Percentiles rank a stretch among this genome's conserved stretches.
Conservation (phyloP, 2,888 invertebrate genomes). For the Lamellibrachia satsuma region DNA sequence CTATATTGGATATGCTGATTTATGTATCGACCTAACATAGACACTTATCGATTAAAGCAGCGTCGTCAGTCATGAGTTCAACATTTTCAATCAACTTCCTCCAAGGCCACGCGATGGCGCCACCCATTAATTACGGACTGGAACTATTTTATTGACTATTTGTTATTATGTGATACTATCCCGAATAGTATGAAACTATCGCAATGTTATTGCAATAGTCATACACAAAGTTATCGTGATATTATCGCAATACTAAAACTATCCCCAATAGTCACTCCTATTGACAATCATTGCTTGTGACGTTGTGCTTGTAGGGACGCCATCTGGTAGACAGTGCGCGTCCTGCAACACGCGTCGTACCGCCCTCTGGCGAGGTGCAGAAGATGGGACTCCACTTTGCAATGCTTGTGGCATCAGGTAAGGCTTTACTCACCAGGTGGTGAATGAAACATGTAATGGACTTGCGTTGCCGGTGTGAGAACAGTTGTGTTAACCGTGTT, state of each 20-base stretch:
- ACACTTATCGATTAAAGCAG: no score
- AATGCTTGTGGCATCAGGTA: slow-evolving; percentile 66
- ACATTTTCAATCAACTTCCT: no score
- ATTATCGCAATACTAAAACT: not conserved
- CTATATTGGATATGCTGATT: no score
- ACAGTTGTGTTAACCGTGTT: no score
- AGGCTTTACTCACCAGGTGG: not conserved
- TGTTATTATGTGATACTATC: no score
- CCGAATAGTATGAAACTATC: no score
- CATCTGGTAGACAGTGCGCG: slow-evolving; percentile 56
- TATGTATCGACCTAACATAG: no score
- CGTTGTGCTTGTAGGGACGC: not conserved
- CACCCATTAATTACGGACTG: no score
- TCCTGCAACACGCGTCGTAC: slow-evolving; percentile 62
- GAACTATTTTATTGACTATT: no score
- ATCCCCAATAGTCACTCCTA: not conserved
- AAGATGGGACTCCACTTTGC: slow-evolving; percentile 64
- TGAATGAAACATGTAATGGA: not conserved
- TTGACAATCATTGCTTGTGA: not conserved
- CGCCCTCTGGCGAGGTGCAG: slow-evolving; percentile 65
- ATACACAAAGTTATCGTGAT: not conserved
- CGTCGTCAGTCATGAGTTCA: no score
- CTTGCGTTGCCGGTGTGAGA: not conserved
- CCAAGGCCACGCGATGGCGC: no score
- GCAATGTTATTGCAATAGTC: not conserved